phyloP scores from a whole-genome alignment of 2,888 invertebrate species.

The Acleris emargana region DNA sequence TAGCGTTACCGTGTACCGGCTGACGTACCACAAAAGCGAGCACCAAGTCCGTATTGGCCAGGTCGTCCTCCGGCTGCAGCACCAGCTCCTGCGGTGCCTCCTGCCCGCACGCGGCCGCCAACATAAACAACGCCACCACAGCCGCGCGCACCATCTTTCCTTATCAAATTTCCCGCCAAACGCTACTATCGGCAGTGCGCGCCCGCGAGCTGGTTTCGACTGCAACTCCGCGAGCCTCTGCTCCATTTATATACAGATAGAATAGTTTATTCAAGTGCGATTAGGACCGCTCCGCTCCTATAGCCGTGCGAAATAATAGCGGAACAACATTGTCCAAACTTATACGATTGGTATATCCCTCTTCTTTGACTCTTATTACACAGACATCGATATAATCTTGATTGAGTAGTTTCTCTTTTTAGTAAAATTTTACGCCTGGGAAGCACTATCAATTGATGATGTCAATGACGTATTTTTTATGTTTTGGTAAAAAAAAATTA shows the following conservation, averaged over 20 bases:
- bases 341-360: not conserved
- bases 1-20: constrained; percentile 35
- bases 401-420: too few relatives aligned
- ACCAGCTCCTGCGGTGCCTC: constrained; percentile 44
- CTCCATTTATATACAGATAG: constrained; percentile 77
- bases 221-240: constrained; percentile 67
- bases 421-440: too few relatives aligned
- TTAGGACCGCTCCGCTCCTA: constrained; percentile 47
- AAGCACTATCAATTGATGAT: too few relatives aligned
- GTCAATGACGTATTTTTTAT: too few relatives aligned
- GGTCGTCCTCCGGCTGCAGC: constrained; percentile 48
- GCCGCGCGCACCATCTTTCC: constrained; percentile 55
- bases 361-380: not conserved
- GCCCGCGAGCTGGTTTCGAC: constrained; percentile 74
- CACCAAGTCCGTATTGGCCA: constrained; percentile 60
- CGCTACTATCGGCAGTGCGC: constrained; percentile 52
- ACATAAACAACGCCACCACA: constrained; percentile 48
- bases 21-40: constrained; percentile 71
- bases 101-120: constrained; percentile 47
- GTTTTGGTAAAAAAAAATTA: too few relatives aligned
- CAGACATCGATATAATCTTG: too few relatives aligned
- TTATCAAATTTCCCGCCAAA: constrained; percentile 47
- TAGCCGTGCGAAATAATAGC: constrained; percentile 44
- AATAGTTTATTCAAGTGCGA: constrained; percentile 60
- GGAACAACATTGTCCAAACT: constrained; percentile 25